phyloP scores from a whole-genome alignment of 1,140 invertebrate genomes.

The Drosophila oshimai region DNA sequence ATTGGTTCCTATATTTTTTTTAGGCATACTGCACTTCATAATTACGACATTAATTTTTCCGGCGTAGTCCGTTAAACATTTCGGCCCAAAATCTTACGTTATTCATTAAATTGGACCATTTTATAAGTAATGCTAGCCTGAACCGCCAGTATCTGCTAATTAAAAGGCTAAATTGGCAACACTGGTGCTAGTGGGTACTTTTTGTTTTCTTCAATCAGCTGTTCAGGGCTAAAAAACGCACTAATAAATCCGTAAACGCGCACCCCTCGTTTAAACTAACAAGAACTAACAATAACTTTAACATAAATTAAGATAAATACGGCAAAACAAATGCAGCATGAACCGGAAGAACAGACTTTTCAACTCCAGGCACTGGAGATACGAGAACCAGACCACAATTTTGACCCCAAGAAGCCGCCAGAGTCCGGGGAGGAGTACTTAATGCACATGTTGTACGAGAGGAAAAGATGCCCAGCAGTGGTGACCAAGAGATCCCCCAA shows the following conservation, averaged over 20 bases:
- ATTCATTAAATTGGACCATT: too few relatives aligned
- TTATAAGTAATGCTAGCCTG: too few relatives aligned
- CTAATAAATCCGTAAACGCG: too few relatives aligned
- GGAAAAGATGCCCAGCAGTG: constrained; percentile 70
- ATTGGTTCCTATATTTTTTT: too few relatives aligned
- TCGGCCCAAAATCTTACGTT: too few relatives aligned
- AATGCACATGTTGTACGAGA: constrained; percentile 75
- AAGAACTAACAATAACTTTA: not conserved
- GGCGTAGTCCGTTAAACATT: too few relatives aligned
- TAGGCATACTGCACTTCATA: too few relatives aligned
- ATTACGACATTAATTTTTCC: too few relatives aligned
- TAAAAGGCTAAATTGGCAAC: too few relatives aligned
- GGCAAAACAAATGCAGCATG: constrained; percentile 31
- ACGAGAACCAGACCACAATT: constrained; percentile 54
- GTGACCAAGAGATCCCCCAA: constrained; percentile 59
- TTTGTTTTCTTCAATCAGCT: too few relatives aligned
- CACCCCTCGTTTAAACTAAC: not conserved
- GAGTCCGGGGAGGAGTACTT: constrained; percentile 72
- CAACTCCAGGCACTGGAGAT: constrained; percentile 74
- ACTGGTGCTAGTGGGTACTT: not conserved
- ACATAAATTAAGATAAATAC: not conserved
- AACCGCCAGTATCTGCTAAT: too few relatives aligned
- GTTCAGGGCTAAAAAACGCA: too few relatives aligned
- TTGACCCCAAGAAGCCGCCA: constrained; percentile 67
- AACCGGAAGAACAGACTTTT: constrained; percentile 56